Percentiles rank a stretch among this genome's conserved stretches.
Evolutionary conservation across 2,888 invertebrate species (phyloP).

Genomic region (Omphaloscelis lunosa): DNA sequence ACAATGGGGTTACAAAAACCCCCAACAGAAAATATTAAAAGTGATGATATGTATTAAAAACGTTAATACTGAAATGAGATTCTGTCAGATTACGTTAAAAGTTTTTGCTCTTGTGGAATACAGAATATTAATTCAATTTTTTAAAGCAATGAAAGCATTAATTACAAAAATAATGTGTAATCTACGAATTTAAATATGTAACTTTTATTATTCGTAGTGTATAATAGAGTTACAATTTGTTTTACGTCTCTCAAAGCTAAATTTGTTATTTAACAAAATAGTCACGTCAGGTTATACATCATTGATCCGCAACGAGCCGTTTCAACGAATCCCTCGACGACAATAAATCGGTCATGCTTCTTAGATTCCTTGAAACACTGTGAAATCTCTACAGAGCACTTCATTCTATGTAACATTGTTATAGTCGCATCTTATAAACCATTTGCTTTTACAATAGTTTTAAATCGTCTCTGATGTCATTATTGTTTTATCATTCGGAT

Average conservation of each 20-base stretch:
- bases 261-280: constrained; percentile 36
- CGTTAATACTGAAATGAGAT: not conserved
- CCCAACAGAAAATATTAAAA: constrained; percentile 2
- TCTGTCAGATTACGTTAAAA: not conserved
- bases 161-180: not conserved
- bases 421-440: constrained; percentile 17
- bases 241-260: not conserved
- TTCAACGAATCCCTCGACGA: constrained; percentile 76
- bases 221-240: not conserved
- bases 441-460: constrained; percentile 23
- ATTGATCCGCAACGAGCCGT: constrained; percentile 76
- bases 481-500: constrained; percentile 30
- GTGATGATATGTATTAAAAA: not conserved
- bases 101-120: constrained; percentile 4
- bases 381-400: constrained; percentile 56
- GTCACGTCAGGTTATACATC: constrained; percentile 74
- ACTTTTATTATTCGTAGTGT: too few relatives aligned
- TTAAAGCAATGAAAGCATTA: constrained; percentile 5
- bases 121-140: not conserved
- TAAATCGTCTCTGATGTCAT: constrained; percentile 21
- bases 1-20: constrained; percentile 59
- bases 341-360: constrained; percentile 74
- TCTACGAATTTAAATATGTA: too few relatives aligned
- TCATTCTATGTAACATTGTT: constrained; percentile 37
- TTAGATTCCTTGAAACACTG: constrained; percentile 72